Evolutionary conservation across 2,888 invertebrate species (phyloP).

Genomic region (Stramonita haemastoma): DNA sequence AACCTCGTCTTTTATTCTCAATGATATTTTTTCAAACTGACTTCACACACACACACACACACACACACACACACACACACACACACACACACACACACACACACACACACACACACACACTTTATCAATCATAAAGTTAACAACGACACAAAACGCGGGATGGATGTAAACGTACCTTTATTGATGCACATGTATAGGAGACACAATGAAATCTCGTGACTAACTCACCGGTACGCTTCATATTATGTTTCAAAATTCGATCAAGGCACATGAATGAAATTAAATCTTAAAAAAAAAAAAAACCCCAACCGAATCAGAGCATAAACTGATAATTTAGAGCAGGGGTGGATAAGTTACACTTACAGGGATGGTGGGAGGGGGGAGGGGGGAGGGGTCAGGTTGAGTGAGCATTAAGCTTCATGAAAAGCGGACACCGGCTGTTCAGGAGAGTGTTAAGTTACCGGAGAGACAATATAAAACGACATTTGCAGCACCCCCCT

Average conservation of each 20-base stretch:
- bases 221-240: not conserved
- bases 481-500: not conserved
- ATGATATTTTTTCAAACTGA: not conserved
- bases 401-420: not conserved
- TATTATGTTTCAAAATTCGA: not conserved
- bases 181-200: not conserved
- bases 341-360: too few relatives aligned
- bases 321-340: too few relatives aligned
- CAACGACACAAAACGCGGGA: not conserved
- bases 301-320: too few relatives aligned
- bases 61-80: not conserved
- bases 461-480: not conserved
- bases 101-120: conserved; percentile 4
- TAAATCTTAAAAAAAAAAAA: not conserved
- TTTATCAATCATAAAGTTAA: too few relatives aligned
- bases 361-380: not conserved
- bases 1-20: too few relatives aligned
- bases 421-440: not conserved
- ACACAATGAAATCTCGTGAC: conserved; percentile 22
- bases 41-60: not conserved
- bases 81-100: conserved; percentile 10
- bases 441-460: not conserved
- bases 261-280: conserved; percentile 29
- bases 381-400: not conserved
- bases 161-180: not conserved